Conservation (phyloP, 2,797 vertebrate genomes). For the Decapterus maruadsi region DNA sequence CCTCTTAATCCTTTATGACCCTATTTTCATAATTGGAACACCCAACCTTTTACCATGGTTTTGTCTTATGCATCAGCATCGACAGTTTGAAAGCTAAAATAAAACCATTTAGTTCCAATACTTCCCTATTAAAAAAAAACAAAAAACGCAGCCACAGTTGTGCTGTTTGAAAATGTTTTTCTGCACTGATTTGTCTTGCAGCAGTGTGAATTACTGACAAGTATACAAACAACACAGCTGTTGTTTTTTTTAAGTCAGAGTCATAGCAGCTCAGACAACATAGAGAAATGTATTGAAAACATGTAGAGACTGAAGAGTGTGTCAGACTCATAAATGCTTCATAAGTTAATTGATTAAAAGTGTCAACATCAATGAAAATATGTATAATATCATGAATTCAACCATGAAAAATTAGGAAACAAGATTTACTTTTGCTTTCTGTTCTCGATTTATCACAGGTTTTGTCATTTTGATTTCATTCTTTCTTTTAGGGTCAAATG, state of each 20-base stretch:
- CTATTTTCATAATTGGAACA: constrained; percentile 28
- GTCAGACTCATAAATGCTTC: constrained; percentile 40
- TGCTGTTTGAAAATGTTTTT: constrained; percentile 7
- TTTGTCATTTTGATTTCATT: constrained; percentile 70
- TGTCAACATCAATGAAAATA: constrained; percentile 51
- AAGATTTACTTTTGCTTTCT: constrained; percentile 61
- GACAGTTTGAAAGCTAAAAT: constrained; percentile 26
- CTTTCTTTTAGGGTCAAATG: constrained; percentile 76
- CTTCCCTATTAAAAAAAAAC: neutral
- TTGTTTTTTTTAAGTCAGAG: constrained; percentile 3
- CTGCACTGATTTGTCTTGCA: neutral
- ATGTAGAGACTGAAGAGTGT: constrained; percentile 29
- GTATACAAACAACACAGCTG: neutral
- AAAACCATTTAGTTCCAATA: constrained; percentile 6
- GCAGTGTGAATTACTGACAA: constrained; percentile 6
- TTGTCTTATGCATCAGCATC: neutral
- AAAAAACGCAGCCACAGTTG: neutral
- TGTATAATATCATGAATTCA: constrained; percentile 46
- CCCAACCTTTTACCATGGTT: constrained; percentile 7
- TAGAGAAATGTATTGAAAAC: constrained; percentile 9
- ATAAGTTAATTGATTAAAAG: constrained; percentile 64
- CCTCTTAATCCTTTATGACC: constrained; percentile 30
- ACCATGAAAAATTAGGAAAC: constrained; percentile 66
- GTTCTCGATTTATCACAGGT: constrained; percentile 57
- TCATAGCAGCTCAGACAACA: constrained; percentile 23